Percentiles rank a stretch among this genome's conserved stretches.
phyloP scores from a whole-genome alignment of 2,888 invertebrate genomes.

The Ctena decussata region DNA sequence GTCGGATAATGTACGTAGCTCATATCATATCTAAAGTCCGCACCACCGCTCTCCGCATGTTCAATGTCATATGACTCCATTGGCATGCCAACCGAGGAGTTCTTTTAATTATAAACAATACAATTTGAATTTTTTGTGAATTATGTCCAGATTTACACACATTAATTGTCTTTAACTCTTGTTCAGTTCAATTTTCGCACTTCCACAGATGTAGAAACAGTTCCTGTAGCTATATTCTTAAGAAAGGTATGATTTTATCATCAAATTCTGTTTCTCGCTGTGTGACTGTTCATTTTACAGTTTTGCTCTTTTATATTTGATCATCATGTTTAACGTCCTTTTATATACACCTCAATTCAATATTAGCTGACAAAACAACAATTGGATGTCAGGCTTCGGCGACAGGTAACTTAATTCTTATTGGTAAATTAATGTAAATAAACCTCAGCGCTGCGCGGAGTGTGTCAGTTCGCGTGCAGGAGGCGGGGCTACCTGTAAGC shows the following conservation, averaged over 20 bases:
- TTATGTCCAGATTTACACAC: too few species aligned
- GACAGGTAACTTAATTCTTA: slow-evolving; percentile 59
- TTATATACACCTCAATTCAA: not conserved
- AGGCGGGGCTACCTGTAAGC: slow-evolving; percentile 52
- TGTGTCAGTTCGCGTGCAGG: slow-evolving; percentile 62
- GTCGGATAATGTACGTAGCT: slow-evolving; percentile 39
- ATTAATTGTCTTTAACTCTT: too few species aligned
- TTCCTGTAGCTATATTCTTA: too few species aligned
- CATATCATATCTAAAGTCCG: slow-evolving; percentile 47
- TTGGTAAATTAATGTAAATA: slow-evolving; percentile 57
- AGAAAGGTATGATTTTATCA: too few species aligned
- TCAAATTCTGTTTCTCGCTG: not conserved
- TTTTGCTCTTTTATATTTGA: not conserved
- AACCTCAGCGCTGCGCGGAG: slow-evolving; percentile 49
- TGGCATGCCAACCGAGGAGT: too few species aligned
- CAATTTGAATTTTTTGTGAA: too few species aligned
- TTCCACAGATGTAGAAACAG: too few species aligned
- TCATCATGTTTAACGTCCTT: not conserved
- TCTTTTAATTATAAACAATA: too few species aligned
- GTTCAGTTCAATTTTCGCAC: too few species aligned
- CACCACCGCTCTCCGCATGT: slow-evolving; percentile 15
- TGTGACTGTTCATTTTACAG: not conserved
- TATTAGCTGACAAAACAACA: not conserved
- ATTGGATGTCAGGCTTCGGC: slow-evolving; percentile 29
- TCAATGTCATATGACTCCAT: slow-evolving; percentile 50